Evolutionary conservation across 2,797 vertebrate species (phyloP).

Genomic region (Rhabdophis nuchalis): DNA sequence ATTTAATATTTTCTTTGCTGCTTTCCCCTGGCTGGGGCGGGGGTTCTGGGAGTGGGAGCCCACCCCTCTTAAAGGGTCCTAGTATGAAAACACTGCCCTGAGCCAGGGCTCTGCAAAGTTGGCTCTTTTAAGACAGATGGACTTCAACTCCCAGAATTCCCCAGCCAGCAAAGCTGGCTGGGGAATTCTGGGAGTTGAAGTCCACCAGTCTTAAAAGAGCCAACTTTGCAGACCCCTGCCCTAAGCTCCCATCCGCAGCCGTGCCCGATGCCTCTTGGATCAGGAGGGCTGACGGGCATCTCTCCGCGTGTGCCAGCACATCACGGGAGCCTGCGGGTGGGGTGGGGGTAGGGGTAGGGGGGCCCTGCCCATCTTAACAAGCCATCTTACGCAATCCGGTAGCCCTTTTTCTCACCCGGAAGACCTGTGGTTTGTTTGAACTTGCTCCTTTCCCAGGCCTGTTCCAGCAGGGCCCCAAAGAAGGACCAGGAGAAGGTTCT

Average conservation of each 20-base stretch:
- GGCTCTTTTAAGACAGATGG: no score
- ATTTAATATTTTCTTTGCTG: no score
- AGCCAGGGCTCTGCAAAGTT: no score
- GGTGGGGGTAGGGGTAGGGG: no score
- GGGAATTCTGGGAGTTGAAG: background rate
- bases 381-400: background rate
- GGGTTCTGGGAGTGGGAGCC: background rate
- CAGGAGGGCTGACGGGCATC: background rate
- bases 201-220: no score
- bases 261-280: background rate
- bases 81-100: no score
- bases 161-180: no score
- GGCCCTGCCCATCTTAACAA: background rate
- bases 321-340: background rate
- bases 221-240: no score
- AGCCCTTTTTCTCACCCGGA: background rate
- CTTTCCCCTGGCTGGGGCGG: no score
- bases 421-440: background rate
- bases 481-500: background rate
- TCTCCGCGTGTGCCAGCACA: background rate
- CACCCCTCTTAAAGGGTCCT: background rate
- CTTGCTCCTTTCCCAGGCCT: background rate
- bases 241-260: background rate
- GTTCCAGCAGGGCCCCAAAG: background rate
- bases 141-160: no score